phyloP scores from a whole-genome alignment of 2,797 vertebrate species.

The Etheostoma perlongum region DNA sequence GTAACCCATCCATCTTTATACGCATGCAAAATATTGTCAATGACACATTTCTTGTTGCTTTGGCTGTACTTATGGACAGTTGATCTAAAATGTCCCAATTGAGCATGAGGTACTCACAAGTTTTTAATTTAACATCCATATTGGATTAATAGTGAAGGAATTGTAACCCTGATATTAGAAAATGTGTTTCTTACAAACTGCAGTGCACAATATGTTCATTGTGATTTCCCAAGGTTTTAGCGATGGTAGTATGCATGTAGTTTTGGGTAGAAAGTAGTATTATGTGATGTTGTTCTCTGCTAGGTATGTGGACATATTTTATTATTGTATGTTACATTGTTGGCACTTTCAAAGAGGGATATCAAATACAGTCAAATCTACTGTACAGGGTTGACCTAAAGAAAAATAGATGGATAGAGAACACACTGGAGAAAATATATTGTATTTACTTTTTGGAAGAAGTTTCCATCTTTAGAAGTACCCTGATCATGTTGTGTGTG shows the following conservation, averaged over 20 bases:
- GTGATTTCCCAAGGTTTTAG: neutral
- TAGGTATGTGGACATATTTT: neutral
- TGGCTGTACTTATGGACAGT: neutral
- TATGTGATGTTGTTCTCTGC: neutral
- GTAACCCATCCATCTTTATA: neutral
- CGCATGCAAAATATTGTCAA: neutral
- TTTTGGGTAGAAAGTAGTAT: neutral
- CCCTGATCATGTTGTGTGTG: conserved; percentile 28
- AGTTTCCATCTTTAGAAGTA: neutral
- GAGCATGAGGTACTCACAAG: neutral
- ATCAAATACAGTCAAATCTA: neutral
- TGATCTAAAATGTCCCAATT: neutral
- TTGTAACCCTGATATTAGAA: neutral
- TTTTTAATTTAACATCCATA: neutral
- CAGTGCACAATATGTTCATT: neutral
- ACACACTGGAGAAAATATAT: neutral
- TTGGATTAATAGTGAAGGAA: neutral
- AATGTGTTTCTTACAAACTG: neutral
- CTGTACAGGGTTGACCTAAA: neutral
- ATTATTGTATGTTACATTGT: neutral
- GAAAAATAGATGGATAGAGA: neutral
- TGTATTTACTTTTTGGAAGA: neutral
- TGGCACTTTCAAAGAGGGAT: neutral
- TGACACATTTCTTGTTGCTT: neutral
- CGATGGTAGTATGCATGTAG: no score